phyloP scores from a whole-genome alignment of 1,140 invertebrate species.

The Thrips palmi region DNA sequence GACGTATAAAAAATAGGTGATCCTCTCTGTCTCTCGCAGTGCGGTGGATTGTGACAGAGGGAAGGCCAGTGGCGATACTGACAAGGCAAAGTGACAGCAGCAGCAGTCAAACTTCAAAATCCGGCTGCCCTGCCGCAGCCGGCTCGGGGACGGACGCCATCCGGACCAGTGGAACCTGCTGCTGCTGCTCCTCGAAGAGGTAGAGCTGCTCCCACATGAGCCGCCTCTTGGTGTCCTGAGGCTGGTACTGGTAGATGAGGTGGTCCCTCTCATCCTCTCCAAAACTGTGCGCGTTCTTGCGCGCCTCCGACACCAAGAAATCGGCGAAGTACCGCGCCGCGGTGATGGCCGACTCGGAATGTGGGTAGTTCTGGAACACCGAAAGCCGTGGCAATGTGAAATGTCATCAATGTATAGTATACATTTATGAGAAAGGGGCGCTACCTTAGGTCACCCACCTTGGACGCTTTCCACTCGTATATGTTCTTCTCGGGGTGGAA shows the following conservation, averaged over 20 bases:
- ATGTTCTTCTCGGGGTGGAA: constrained; percentile 82
- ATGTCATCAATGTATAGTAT: too few relatives aligned
- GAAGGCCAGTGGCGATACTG: too few relatives aligned
- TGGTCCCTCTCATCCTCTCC: constrained; percentile 8
- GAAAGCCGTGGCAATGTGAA: too few relatives aligned
- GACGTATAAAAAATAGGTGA: too few relatives aligned
- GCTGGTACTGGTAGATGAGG: constrained; percentile 15
- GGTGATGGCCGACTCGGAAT: constrained; percentile 7
- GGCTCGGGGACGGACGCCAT: too few relatives aligned
- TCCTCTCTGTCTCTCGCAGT: too few relatives aligned
- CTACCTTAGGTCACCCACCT: constrained; percentile 23
- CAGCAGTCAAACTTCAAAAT: too few relatives aligned
- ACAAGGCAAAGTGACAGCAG: too few relatives aligned
- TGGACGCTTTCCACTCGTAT: constrained; percentile 51
- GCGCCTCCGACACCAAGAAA: constrained; percentile 10
- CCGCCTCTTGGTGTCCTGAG: not conserved
- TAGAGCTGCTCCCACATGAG: not conserved
- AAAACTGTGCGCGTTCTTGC: constrained; percentile 11
- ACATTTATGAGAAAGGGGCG: too few relatives aligned
- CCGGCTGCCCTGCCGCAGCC: too few relatives aligned
- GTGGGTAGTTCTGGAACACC: constrained; percentile 7
- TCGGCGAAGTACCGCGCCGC: constrained; percentile 11
- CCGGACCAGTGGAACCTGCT: too few relatives aligned
- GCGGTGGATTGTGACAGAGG: too few relatives aligned
- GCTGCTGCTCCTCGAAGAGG: not conserved